Evolutionary conservation across 2,797 vertebrate species (phyloP).

Genomic region (Rhyacichthys aspro): DNA sequence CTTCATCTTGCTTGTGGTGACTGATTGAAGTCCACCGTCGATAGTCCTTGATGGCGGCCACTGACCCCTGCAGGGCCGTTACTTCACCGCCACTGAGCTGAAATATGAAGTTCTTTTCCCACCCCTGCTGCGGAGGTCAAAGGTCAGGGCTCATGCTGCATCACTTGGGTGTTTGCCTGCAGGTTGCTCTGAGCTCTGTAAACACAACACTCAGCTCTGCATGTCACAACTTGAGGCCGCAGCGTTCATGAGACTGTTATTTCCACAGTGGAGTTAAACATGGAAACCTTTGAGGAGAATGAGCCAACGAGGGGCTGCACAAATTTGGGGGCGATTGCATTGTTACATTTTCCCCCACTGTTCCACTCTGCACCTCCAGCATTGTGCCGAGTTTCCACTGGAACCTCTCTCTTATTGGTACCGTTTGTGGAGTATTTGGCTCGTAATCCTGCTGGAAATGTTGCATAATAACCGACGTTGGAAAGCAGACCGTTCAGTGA

Average conservation of each 20-base stretch:
- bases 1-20: slow-evolving; percentile 9
- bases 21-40: slow-evolving; percentile 20
- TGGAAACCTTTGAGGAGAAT: slow-evolving; percentile 23
- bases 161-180: slow-evolving; percentile 2
- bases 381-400: slow-evolving; percentile 59
- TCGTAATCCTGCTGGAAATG: slow-evolving; percentile 49
- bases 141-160: slow-evolving; percentile 23
- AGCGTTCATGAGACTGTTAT: slow-evolving; percentile 12
- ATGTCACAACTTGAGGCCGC: slow-evolving; percentile 42
- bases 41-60: not conserved
- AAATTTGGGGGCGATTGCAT: slow-evolving; percentile 34
- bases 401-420: slow-evolving; percentile 14
- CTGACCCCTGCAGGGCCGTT: not conserved
- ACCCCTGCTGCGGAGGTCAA: slow-evolving; percentile 24
- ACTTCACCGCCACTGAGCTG: slow-evolving; percentile 7
- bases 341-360: slow-evolving; percentile 21
- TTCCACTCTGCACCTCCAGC: slow-evolving; percentile 48
- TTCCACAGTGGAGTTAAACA: slow-evolving; percentile 27
- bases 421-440: slow-evolving; percentile 33
- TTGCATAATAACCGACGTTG: slow-evolving; percentile 25
- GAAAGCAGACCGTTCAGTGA: slow-evolving; percentile 19
- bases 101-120: slow-evolving; percentile 9
- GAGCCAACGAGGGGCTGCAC: slow-evolving; percentile 32
- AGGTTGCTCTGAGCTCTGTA: slow-evolving; percentile 30
- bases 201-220: slow-evolving; percentile 23